Conservation (phyloP, 2,113 vertebrate species). For the Craseonycteris thonglongyai region DNA sequence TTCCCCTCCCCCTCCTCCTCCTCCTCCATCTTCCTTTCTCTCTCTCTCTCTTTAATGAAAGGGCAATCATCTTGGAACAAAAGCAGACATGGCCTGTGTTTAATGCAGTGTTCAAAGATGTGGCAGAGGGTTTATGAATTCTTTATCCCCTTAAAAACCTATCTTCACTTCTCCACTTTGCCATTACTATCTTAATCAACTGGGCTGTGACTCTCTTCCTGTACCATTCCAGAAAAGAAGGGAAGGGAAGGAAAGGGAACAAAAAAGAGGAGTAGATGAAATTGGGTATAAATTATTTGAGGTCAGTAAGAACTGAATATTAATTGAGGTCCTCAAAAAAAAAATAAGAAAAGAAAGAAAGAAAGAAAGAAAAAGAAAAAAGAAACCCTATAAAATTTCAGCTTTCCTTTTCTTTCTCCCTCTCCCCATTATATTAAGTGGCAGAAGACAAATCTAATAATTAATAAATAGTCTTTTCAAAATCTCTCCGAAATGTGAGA, state of each 20-base stretch:
- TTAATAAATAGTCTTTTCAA: neutral
- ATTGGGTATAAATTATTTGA: neutral
- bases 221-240: neutral
- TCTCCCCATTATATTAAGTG: neutral
- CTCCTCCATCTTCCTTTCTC: neutral
- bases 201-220: neutral
- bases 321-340: neutral
- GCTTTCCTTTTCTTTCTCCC: neutral
- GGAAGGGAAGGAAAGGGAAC: neutral
- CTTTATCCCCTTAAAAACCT: neutral
- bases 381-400: neutral
- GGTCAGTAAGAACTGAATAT: neutral
- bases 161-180: neutral
- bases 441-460: neutral
- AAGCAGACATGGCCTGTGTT: neutral
- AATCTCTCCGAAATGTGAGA: neutral
- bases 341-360: neutral
- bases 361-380: neutral
- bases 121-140: neutral
- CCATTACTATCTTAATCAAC: neutral
- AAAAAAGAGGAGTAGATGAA: neutral
- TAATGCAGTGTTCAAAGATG: neutral
- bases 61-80: neutral
- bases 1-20: fast-evolving
- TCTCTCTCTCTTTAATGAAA: neutral